These are phyloP conservation scores for Okapia johnstoni DNA, from an alignment of 2,113 vertebrate genomes.

Conservation along the genomic window DNA sequence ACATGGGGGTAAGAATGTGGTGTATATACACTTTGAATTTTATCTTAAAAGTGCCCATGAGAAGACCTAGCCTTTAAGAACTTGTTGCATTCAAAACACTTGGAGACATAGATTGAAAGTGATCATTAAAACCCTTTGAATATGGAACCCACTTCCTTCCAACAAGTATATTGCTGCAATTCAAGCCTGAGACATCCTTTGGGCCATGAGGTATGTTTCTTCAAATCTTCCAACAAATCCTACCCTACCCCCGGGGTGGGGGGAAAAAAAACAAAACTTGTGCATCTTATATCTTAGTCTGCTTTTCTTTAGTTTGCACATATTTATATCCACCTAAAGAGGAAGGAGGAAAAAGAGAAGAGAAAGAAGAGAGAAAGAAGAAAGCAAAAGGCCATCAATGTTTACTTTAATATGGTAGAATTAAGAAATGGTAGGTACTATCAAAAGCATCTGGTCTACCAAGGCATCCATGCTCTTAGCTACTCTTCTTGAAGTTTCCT, in stretches of 20 bases:
- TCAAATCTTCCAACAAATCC: background rate
- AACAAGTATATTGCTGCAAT: background rate
- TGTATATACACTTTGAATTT: background rate
- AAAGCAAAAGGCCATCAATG: background rate
- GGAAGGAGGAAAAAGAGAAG: background rate
- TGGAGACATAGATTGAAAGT: background rate
- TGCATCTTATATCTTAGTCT: background rate
- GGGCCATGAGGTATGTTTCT: background rate
- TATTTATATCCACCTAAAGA: background rate
- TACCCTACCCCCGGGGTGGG: fast-evolving
- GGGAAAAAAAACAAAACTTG: background rate
- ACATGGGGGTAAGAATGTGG: background rate
- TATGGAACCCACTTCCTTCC: background rate
- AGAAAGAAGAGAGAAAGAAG: background rate
- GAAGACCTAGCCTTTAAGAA: background rate
- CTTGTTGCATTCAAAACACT: background rate
- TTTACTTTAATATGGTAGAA: background rate
- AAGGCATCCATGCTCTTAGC: background rate
- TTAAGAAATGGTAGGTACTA: background rate
- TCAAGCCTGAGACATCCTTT: background rate
- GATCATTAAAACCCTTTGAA: background rate
- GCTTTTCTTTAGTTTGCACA: background rate
- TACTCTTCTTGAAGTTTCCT: background rate
- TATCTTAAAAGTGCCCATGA: background rate
- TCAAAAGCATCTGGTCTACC: background rate